Base-by-base conservation (phyloP, 2,113 vertebrate species). In the Gallinago paraguaiae region DNA sequence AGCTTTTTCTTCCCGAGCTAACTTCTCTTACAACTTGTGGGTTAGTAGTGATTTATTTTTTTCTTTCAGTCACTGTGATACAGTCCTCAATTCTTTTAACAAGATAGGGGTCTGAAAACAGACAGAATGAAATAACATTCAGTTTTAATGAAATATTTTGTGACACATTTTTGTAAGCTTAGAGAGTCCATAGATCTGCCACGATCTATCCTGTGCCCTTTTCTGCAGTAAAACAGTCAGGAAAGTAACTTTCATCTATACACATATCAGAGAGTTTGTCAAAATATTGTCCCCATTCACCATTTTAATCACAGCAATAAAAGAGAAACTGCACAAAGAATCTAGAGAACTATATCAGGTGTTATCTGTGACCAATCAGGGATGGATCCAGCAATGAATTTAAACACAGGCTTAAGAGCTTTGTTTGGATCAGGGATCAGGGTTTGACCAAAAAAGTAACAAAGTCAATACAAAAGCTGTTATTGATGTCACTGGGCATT, bases 401-500 rank as follows among this genome's bases (percentile, higher is more conserved):
- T 90, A 95, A 90, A 57, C 41, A 80, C 45, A 88, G 20, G 67
- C 41, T 95, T 96, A 91, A 92, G 75, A 74, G 57, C n/a, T 85
- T 95, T 91, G 6, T 67, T 82, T 85, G 84, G 53, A 67, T 86
- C 0, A 0, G 10, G 59, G 74, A 87, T 92, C 89, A 95, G 3
- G 2, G 37, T 78, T 28, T 76, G 92, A 95, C 91, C 85, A 82
- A 93, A 93, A 95, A 79, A 45, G 27, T 56, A 75, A 35, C 51
- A 46, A 93, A 95, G 65, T 92, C 94, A 96, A 95, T 94, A 77
- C 25, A 86, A 88, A 96, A 96, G 79, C 67, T 94, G n/a, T 85
- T 94, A 80, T 59, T 96, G 87, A 90, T 95, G 75, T 86, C 43
- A 88, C 45, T 85, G 78, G 75, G 18, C 54, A 65, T 87, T 87